Percentiles rank a stretch among this genome's conserved stretches.
Conservation (phyloP, 2,888 invertebrate species). For the Oconnorella tubifera region DNA sequence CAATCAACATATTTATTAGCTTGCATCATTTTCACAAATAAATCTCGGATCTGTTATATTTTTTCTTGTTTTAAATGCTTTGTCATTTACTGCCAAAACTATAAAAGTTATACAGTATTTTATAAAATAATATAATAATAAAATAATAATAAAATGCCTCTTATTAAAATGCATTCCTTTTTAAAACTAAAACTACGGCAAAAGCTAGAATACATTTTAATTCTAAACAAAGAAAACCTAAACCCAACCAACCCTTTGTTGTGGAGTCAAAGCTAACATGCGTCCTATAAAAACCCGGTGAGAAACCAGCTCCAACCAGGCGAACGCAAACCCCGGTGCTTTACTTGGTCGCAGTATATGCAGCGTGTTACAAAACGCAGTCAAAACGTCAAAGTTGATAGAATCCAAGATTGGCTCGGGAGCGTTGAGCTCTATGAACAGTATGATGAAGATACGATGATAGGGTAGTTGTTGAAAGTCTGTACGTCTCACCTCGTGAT, state of each 20-base stretch:
- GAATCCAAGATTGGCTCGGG: conserved; percentile 81
- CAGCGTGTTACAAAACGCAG: conserved; percentile 88
- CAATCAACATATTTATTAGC: no score
- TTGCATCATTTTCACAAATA: no score
- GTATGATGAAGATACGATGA: conserved; percentile 90
- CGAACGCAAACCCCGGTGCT: conserved; percentile 94
- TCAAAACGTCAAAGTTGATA: conserved; percentile 82
- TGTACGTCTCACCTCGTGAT: conserved; percentile 83
- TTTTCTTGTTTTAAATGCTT: no score
- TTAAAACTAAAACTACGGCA: no score
- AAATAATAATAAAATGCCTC: no score
- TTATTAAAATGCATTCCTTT: no score
- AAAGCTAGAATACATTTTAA: no score
- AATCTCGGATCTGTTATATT: no score
- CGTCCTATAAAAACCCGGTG: conserved; percentile 93
- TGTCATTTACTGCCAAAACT: no score
- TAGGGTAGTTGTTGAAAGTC: conserved; percentile 97
- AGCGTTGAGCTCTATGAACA: conserved; percentile 91
- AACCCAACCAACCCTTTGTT: neutral
- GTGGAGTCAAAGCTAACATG: conserved; percentile 67
- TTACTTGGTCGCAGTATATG: conserved; percentile 87
- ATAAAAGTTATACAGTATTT: no score
- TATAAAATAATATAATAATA: no score
- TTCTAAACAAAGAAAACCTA: no score
- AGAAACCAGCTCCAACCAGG: conserved; percentile 96